phyloP scores from a whole-genome alignment of 1,140 invertebrate species.

The Neotoxoptera formosana region DNA sequence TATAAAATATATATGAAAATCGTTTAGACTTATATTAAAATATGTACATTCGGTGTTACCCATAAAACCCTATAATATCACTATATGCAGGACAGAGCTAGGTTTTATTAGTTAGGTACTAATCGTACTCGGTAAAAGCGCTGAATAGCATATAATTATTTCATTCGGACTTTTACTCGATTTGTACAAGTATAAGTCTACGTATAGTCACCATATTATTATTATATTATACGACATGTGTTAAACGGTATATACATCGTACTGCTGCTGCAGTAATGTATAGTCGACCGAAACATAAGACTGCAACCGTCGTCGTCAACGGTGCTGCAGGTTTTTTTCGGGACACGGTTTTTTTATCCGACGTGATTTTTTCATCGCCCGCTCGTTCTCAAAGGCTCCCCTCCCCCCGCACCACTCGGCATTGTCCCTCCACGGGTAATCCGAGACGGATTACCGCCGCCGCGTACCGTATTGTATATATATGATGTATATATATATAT shows the following conservation, averaged over 20 bases:
- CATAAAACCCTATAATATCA: accelerated
- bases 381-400: background rate
- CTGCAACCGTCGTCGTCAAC: background rate
- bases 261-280: too few relatives aligned
- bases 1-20: background rate
- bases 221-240: background rate
- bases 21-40: too few relatives aligned
- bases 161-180: background rate
- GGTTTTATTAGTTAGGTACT: background rate
- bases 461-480: background rate
- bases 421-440: background rate
- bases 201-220: background rate
- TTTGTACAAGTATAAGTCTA: too few relatives aligned
- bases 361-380: constrained; percentile 1
- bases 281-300: background rate
- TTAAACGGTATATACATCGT: too few relatives aligned
- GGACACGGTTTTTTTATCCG: background rate
- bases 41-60: background rate
- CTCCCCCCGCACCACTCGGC: background rate
- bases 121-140: background rate
- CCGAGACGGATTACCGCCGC: constrained; percentile 35
- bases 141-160: background rate
- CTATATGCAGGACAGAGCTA: background rate
- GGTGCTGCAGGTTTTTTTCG: background rate
- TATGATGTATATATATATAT: background rate